phyloP scores from a whole-genome alignment of 2,113 vertebrate genomes.

The Lepisosteus osseus region DNA sequence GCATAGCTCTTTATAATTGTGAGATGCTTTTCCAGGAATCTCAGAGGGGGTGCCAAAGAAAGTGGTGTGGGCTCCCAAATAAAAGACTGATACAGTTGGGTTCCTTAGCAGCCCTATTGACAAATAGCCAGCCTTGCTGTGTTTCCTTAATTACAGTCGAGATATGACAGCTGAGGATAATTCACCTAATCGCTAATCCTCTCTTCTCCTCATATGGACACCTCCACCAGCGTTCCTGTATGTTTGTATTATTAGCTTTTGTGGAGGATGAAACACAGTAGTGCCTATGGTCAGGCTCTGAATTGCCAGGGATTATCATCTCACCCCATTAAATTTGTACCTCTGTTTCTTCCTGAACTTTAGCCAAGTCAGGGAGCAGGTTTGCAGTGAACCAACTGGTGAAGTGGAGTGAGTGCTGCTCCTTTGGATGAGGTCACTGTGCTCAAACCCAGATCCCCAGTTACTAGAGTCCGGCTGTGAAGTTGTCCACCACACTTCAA shows the following conservation, averaged over 20 bases:
- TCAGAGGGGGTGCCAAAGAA: background rate
- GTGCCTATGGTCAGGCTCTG: too few species aligned
- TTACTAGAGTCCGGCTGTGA: background rate
- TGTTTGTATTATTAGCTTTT: too few species aligned
- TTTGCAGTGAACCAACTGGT: too few species aligned
- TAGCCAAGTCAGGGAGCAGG: too few species aligned
- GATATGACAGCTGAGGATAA: background rate
- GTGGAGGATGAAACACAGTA: too few species aligned
- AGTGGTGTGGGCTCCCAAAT: slow-evolving; percentile 6
- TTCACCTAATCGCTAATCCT: slow-evolving; percentile 15
- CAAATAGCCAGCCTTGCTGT: slow-evolving; percentile 24
- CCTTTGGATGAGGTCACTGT: too few species aligned
- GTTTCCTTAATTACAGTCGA: slow-evolving; percentile 25
- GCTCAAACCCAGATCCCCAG: too few species aligned
- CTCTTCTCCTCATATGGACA: background rate
- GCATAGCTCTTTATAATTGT: background rate
- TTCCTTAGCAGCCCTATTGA: background rate
- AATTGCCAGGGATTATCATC: too few species aligned
- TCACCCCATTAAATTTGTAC: too few species aligned
- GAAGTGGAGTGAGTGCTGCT: too few species aligned
- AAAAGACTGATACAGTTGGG: slow-evolving; percentile 8
- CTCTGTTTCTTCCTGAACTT: too few species aligned
- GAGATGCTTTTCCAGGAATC: background rate
- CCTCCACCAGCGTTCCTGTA: too few species aligned
- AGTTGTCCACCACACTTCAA: background rate